Conservation (phyloP, 2,888 invertebrate species). For the Cantharis rustica region DNA sequence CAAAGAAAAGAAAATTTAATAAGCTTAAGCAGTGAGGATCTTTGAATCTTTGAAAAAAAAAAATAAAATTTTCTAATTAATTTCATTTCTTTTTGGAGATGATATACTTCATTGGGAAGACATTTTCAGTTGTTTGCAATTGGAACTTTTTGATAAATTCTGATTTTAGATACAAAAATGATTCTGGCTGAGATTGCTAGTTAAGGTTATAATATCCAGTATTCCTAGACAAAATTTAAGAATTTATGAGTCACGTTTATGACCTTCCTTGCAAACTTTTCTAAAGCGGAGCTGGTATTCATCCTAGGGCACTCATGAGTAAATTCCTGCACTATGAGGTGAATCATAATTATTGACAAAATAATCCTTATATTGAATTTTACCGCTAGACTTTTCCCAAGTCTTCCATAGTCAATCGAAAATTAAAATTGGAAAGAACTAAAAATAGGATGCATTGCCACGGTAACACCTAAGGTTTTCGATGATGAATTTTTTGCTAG, state of each 20-base stretch:
- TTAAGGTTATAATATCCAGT: background rate
- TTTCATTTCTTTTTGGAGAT: too few relatives aligned
- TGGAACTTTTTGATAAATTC: too few relatives aligned
- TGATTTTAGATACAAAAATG: too few relatives aligned
- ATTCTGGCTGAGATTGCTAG: too few relatives aligned
- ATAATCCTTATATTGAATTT: background rate
- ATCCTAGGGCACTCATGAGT: background rate
- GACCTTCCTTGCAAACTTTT: background rate
- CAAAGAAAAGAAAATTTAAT: too few relatives aligned
- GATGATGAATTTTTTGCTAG: background rate
- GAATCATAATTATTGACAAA: background rate
- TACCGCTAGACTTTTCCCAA: too few relatives aligned
- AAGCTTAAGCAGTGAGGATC: too few relatives aligned
- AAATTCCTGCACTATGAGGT: background rate
- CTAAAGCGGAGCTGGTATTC: background rate
- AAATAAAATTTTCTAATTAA: too few relatives aligned
- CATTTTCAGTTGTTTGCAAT: too few relatives aligned
- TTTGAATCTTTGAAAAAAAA: too few relatives aligned
- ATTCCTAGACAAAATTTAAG: background rate
- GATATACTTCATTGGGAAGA: too few relatives aligned
- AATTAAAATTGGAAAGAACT: background rate
- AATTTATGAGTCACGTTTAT: background rate
- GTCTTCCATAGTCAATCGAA: too few relatives aligned
- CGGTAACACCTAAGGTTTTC: background rate
- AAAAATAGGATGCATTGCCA: background rate